Percentiles rank a stretch among this genome's conserved stretches.
These are phyloP conservation scores for Pachyramphus minor DNA, from an alignment of 2,113 vertebrate genomes.

Conservation along the genomic window DNA sequence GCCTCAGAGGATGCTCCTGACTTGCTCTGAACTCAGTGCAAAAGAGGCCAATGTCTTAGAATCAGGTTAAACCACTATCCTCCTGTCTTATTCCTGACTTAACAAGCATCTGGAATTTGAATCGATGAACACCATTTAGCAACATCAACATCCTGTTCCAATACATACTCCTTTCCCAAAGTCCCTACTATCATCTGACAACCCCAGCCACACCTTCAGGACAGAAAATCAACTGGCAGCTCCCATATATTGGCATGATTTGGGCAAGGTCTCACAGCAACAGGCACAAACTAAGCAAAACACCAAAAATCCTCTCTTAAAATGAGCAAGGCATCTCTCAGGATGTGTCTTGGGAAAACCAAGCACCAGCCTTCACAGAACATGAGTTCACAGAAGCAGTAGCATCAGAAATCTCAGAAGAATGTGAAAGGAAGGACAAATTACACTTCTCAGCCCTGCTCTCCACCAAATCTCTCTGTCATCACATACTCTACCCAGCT, in stretches of 20 bases:
- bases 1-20: background rate
- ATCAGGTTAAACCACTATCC: background rate
- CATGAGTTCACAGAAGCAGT: background rate
- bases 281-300: background rate
- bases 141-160: background rate
- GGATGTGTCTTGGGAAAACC: background rate
- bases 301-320: background rate
- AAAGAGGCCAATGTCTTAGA: background rate
- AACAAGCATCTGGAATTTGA: background rate
- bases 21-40: background rate
- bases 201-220: background rate
- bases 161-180: background rate
- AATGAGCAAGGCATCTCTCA: background rate
- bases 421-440: background rate
- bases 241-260: rapidly evolving
- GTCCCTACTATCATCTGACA: background rate
- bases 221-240: background rate
- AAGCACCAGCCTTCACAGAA: background rate
- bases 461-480: background rate
- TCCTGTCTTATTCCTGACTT: background rate
- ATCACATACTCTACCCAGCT: background rate
- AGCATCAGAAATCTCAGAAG: background rate
- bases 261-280: background rate
- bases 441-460: background rate
- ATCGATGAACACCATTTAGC: background rate